Percentiles rank a stretch among this genome's conserved stretches.
Evolutionary conservation across 2,888 invertebrate genomes (phyloP).

Genomic region (Mermis nigrescens): DNA sequence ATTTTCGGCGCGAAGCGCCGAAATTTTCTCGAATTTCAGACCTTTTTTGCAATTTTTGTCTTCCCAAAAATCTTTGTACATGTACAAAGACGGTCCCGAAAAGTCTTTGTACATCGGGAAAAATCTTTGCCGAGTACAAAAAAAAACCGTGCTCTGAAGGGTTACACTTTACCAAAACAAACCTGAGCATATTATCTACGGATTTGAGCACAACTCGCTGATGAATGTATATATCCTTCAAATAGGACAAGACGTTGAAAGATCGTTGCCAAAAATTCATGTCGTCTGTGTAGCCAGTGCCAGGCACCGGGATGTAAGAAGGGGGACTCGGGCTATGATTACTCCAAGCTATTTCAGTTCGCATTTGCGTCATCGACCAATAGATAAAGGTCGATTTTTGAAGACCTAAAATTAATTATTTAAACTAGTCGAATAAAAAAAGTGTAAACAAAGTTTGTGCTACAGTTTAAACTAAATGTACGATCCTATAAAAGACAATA

Average conservation of each 20-base stretch:
- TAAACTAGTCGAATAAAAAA: background rate
- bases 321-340: conserved; percentile 29
- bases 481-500: no score
- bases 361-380: conserved; percentile 27
- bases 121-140: no score
- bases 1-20: no score
- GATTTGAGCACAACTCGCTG: conserved; percentile 27
- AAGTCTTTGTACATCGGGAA: no score
- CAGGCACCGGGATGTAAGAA: conserved; percentile 29
- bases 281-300: conserved; percentile 25
- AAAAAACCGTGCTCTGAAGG: no score
- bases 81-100: no score
- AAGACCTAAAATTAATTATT: conserved; percentile 6
- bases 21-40: no score
- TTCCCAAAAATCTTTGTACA: no score
- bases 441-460: background rate
- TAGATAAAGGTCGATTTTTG: conserved; percentile 26
- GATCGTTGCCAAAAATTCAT: conserved; percentile 22
- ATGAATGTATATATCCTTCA: conserved; percentile 26
- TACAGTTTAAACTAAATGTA: no score
- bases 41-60: no score
- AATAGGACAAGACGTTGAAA: conserved; percentile 25
- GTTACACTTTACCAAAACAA: no score
- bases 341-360: conserved; percentile 31
- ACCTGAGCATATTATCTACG: conserved; percentile 24